Percentiles rank a stretch among this genome's conserved stretches.
Evolutionary conservation across 2,888 invertebrate species (phyloP).

Genomic region (Neria commutata): DNA sequence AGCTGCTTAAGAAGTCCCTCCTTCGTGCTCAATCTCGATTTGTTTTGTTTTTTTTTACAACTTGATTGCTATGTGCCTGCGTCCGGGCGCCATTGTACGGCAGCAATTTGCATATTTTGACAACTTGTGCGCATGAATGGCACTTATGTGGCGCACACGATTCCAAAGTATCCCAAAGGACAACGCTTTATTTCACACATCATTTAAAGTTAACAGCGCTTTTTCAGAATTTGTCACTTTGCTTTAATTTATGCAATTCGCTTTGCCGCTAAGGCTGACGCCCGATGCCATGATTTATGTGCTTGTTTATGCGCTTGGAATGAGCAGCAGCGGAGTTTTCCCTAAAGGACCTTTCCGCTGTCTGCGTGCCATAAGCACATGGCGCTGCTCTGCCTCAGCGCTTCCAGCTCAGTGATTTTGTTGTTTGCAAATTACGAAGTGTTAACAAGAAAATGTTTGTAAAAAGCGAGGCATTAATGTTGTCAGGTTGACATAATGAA

Average conservation of each 20-base stretch:
- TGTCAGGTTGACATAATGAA: constrained; percentile 23
- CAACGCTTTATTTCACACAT: constrained; percentile 56
- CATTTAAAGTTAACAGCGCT: constrained; percentile 54
- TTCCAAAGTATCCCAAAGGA: constrained; percentile 42
- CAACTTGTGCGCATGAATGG: too few relatives aligned
- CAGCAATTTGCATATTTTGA: too few relatives aligned
- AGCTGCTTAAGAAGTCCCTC: too few relatives aligned
- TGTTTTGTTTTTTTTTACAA: too few relatives aligned
- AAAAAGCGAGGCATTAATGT: constrained; percentile 24
- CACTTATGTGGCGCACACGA: background rate
- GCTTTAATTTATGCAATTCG: constrained; percentile 45
- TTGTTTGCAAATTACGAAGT: constrained; percentile 50
- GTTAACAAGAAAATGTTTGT: constrained; percentile 49
- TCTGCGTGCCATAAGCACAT: constrained; percentile 26
- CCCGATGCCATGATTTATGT: constrained; percentile 40
- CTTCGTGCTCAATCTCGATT: background rate
- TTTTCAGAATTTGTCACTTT: constrained; percentile 43
- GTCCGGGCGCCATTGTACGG: too few relatives aligned
- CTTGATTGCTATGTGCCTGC: too few relatives aligned
- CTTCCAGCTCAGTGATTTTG: constrained; percentile 49
- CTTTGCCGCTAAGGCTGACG: background rate
- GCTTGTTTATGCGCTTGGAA: constrained; percentile 29
- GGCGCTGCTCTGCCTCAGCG: constrained; percentile 2
- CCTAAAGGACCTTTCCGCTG: constrained; percentile 42
- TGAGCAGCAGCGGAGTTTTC: background rate